Base-by-base conservation (phyloP, 2,888 invertebrate genomes). In the Platycnemis pennipes region DNA sequence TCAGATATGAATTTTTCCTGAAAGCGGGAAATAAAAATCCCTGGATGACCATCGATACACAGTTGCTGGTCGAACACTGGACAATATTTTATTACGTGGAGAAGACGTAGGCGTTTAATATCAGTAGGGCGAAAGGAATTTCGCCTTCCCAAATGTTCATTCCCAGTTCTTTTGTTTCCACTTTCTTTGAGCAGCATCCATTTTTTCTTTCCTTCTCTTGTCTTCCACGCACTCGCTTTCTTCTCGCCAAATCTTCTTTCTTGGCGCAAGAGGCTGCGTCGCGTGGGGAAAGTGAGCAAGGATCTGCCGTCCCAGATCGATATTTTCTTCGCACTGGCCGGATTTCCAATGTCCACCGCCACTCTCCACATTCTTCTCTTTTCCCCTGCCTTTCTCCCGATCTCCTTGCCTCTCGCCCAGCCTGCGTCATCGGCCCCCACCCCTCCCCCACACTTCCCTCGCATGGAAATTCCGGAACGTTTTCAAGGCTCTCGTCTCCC, bases 321-420 rank as follows among this genome's bases (percentile, higher is more conserved):
- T 63, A 91, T 44, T 69, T 56, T 53, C 88, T 88, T 37, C 53
- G 86, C 44, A 44, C 86, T 42, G 86, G 31, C 53, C 7, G 88
- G 88, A 53, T 53, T 88, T 88, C 89, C 89, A 56, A 22, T 56
- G 89, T 89, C 89, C 89, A 56, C 88, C 46, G 49, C 49, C 88
- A 88, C 45, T n/a, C 88, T 88, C 88, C 45, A 11, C 19, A 16
- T 49, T 19, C 26, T n/a, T n/a, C 3, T 63, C 63, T 63, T n/a
- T 63, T 26, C 19, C 26, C 26, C 63, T 63, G 22, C 26, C 26
- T 26, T 63, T 7, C 26, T 63, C 63, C 3, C 63, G 22, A 3
- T n/a, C 63, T n/a, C n/a, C 7, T 63, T 63, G 1, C 26, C 7
- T 63, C 63, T n/a, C 26, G n/a, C 8, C 63, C 0, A 5, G 63